Base-by-base conservation (phyloP, 2,797 vertebrate genomes). In the Sandelia bainsii region DNA sequence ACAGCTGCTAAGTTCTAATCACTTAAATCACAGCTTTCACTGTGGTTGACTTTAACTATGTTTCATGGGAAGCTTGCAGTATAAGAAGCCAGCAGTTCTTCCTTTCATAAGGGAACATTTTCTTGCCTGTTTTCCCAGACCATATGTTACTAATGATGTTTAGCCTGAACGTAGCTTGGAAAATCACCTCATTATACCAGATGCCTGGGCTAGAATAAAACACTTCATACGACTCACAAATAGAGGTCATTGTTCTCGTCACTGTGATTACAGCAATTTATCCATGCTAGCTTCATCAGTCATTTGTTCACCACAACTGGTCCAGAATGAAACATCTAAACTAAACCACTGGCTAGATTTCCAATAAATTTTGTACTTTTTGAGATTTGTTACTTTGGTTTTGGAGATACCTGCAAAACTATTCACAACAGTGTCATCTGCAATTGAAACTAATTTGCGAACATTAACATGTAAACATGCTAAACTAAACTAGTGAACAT, bases 121-220 rank as follows among this genome's bases (percentile, higher is more conserved):
- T 37, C 44, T 58, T 56, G n/a, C 27, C 48, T 44, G 48, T 79
- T 72, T 72, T 54, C 60, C 20, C 23, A 27, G 10, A 77, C 75
- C 67, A 69, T 63, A 67, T 80, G 48, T 46, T 48, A 17, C 53
- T 75, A 76, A 68, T 72, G 70, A 60, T 60, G 57, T 60, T 61
- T 64, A 19, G 17, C 17, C 5, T 45, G 54, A 82, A 80, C 59
- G 62, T 56, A 62, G 34, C 48, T 62, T 23, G 22, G 40, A 71
- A 39, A 67, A 76, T 64, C 69, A 34, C 32, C 62, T 80, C 52
- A 77, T 79, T 77, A 74, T 46, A 10, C 1, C 53, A 64, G 54
- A 65, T 39, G 37, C 40, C 60, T 25, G 27, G 5, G 27, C 61
- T 27, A 44, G 37, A n/a, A 69, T 62, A 42, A 64, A 79, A 51